Evolutionary conservation across 2,113 vertebrate species (phyloP), one percentile per base, ranked within the genome.

Genomic region (Nicator chloris): DNA sequence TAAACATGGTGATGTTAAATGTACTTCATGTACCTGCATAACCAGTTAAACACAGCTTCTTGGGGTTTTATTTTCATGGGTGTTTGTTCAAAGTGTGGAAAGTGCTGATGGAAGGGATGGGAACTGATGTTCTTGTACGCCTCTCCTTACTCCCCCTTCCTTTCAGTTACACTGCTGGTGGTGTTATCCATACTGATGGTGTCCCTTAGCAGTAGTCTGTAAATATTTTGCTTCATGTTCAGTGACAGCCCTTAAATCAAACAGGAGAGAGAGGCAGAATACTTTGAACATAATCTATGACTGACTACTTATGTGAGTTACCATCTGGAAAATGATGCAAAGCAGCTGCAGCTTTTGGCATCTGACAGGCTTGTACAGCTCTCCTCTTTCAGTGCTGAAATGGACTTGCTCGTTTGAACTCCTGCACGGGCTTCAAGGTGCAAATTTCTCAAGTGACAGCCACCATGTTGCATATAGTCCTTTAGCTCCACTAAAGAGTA

Each of bases 301-400:
- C 85, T 90, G 88, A 89, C 93, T 92, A 24, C 51, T 96, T 59
- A 86, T 95, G 68, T 90, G 90, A 61, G 47, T 87, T 96, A 53
- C 92, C 90, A 93, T 95, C 92, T 96, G 88, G 92, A 90, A 92
- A 86, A 42, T 71, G 86, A 89, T 95, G 93, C 44, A 91, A 69
- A 96, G 59, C 94, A 97, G 94, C 75, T 96, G 94, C 57, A 69
- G 37, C 40, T 93, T 97, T 90, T 96, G 86, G 86, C 84, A 65
- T 94, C 60, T 64, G 60, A 40, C 16, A 14, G 15, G 28, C 40
- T 59, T 87, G 70, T 90, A 56, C 78, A 86, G 51, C 76, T 87
- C 2, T 13, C 26, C 47, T 64, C 49, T 53, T 77, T 40, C 33
- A 51, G 75, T 61, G 59, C 78, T 61, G 69, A 78, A 75, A 28